These are phyloP conservation scores for Megaustenia siamemsis DNA, from an alignment of 2,888 invertebrate species.

Conservation along the genomic window DNA sequence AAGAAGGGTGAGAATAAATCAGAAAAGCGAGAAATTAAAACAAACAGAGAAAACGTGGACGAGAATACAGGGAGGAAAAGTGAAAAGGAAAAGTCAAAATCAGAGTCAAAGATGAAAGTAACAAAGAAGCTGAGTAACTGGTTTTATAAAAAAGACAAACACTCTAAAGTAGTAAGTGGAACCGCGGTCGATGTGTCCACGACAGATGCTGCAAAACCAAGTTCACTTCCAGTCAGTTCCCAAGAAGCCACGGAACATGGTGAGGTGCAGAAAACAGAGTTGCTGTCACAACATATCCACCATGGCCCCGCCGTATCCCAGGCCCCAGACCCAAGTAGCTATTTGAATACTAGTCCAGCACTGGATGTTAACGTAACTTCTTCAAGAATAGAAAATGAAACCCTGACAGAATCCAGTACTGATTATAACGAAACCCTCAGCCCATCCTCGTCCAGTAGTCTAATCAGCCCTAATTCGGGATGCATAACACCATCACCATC, in stretches of 20 bases:
- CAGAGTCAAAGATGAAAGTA: constrained; percentile 28
- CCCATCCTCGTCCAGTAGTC: background rate
- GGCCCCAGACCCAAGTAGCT: background rate
- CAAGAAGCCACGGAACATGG: too few species aligned
- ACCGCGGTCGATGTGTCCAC: background rate
- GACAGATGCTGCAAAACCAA: background rate
- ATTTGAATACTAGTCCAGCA: background rate
- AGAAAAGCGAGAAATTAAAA: background rate
- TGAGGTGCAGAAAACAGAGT: background rate
- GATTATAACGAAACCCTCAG: background rate
- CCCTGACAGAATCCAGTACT: constrained; percentile 19
- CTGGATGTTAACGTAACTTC: constrained; percentile 11
- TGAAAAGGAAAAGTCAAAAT: constrained; percentile 40
- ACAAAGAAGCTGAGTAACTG: constrained; percentile 37
- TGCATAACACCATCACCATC: background rate
- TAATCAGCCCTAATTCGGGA: background rate
- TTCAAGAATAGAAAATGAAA: background rate
- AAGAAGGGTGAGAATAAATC: constrained; percentile 29
- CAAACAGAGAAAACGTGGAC: constrained; percentile 13
- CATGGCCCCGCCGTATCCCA: background rate
- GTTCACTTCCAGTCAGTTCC: background rate
- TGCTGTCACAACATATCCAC: background rate
- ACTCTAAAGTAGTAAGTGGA: background rate
- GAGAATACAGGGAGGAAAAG: constrained; percentile 19
- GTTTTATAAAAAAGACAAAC: constrained; percentile 45